Conservation (phyloP, 2,113 vertebrate genomes). For the Gobio gobio region DNA sequence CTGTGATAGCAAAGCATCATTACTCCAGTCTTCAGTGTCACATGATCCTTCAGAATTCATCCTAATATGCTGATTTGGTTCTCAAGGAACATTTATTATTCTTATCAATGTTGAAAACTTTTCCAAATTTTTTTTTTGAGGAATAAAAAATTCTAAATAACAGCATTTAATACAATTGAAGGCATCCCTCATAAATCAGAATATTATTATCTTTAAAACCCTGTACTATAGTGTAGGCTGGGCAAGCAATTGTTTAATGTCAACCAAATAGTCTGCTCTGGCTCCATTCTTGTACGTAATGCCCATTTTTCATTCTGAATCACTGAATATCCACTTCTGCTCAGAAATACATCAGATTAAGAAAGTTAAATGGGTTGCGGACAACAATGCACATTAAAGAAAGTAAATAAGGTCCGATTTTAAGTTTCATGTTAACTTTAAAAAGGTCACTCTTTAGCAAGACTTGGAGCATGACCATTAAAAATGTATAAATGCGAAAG, state of each 20-base stretch:
- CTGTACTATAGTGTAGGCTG: too few relatives aligned
- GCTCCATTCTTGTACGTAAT: background rate
- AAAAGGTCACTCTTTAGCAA: background rate
- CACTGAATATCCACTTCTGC: background rate
- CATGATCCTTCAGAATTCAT: background rate
- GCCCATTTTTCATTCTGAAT: background rate
- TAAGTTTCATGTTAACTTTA: background rate
- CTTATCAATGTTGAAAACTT: background rate
- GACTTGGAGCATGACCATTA: constrained; percentile 24
- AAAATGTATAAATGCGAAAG: constrained; percentile 28
- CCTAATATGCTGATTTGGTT: background rate
- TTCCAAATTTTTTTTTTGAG: background rate
- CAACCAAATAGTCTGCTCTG: background rate
- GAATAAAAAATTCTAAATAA: background rate
- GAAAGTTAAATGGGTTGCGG: background rate
- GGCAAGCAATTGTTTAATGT: background rate
- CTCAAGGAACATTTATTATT: background rate
- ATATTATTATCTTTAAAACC: background rate
- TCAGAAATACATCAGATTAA: background rate
- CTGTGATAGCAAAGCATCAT: background rate
- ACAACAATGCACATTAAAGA: constrained; percentile 7
- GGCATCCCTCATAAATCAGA: background rate
- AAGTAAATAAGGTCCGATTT: background rate
- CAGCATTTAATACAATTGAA: background rate
- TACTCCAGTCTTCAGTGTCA: background rate